phyloP scores from a whole-genome alignment of 2,113 vertebrate species.

The Lepus europaeus region DNA sequence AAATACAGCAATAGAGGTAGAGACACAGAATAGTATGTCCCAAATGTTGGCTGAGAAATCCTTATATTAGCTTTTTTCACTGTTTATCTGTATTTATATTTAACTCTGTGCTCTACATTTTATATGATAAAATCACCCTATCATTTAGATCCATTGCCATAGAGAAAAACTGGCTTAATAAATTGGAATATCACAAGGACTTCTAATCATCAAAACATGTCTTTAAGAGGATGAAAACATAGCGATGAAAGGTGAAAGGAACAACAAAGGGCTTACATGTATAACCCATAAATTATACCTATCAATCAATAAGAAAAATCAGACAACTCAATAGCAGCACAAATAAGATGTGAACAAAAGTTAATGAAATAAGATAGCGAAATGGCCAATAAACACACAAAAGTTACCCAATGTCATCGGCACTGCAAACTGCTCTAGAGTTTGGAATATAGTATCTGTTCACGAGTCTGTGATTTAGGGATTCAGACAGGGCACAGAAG shows the following conservation, averaged over 20 bases:
- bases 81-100: constrained; percentile 37
- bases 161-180: constrained; percentile 37
- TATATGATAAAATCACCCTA: background rate
- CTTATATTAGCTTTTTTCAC: background rate
- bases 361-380: constrained; percentile 46
- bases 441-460: background rate
- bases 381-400: background rate
- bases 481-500: background rate
- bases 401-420: background rate
- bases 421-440: background rate
- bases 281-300: constrained; percentile 34
- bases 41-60: background rate
- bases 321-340: background rate
- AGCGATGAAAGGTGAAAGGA: background rate
- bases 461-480: background rate
- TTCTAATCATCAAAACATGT: constrained; percentile 13
- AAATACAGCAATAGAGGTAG: background rate
- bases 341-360: constrained; percentile 36
- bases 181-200: background rate
- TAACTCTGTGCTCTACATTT: background rate
- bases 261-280: background rate
- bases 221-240: background rate
- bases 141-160: background rate
- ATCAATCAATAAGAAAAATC: constrained; percentile 14
- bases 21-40: background rate